Evolutionary conservation across 2,797 vertebrate genomes (phyloP).

Genomic region (Parambassis ranga): DNA sequence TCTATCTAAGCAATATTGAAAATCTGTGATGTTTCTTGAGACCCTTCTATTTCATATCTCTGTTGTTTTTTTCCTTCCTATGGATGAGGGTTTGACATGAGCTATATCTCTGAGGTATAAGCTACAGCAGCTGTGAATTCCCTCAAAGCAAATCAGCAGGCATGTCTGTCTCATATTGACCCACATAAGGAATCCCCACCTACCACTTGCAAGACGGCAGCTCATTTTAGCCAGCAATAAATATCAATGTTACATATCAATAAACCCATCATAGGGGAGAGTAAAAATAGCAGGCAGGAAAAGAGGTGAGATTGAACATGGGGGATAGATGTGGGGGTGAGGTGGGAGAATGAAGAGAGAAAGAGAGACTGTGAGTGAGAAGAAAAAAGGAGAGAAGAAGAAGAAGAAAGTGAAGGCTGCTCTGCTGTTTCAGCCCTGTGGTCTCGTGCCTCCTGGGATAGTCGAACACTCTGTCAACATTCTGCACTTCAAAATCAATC

Average conservation of each 20-base stretch:
- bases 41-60: constrained; percentile 52
- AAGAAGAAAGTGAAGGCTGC: constrained; percentile 51
- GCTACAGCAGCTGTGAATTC: constrained; percentile 64
- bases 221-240: constrained; percentile 74
- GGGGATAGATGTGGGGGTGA: constrained; percentile 29
- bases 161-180: constrained; percentile 71
- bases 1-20: constrained; percentile 58
- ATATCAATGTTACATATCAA: constrained; percentile 79
- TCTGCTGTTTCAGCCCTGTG: constrained; percentile 61
- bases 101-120: constrained; percentile 51
- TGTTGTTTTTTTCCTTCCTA: constrained; percentile 31
- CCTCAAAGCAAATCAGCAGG: constrained; percentile 68
- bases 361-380: constrained; percentile 8
- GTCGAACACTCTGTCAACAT: constrained; percentile 72
- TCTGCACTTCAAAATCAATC: constrained; percentile 77
- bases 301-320: constrained; percentile 57
- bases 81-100: constrained; percentile 51
- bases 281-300: constrained; percentile 47
- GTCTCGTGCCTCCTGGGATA: constrained; percentile 72
- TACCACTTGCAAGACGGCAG: constrained; percentile 51
- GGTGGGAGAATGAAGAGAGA: constrained; percentile 31
- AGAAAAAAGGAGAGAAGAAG: neutral
- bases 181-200: constrained; percentile 70
- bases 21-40: constrained; percentile 52
- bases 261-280: constrained; percentile 65